phyloP scores from a whole-genome alignment of 1,140 invertebrate genomes.

The Cyphomyrmex costatus region DNA sequence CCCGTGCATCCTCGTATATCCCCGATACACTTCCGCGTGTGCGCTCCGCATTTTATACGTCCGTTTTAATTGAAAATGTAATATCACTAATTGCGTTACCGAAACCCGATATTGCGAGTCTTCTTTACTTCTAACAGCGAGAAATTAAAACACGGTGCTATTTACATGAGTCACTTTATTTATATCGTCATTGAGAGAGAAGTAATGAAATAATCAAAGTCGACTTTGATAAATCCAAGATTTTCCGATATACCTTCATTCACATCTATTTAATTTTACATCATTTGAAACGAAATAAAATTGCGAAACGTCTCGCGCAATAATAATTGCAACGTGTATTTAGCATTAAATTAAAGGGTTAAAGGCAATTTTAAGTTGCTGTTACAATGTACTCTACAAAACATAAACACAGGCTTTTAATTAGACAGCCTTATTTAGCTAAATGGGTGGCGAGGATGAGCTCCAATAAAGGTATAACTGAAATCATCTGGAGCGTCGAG shows the following conservation, averaged over 20 bases:
- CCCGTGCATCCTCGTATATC: conserved; percentile 39
- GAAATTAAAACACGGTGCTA: background rate
- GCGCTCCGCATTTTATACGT: conserved; percentile 40
- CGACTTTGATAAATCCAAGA: background rate
- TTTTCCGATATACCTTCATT: background rate
- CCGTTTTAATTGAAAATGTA: conserved; percentile 53
- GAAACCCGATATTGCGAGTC: background rate
- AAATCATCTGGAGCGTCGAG: conserved; percentile 6
- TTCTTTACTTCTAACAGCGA: background rate
- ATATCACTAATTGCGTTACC: conserved; percentile 31
- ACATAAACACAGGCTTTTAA: conserved; percentile 32
- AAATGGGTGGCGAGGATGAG: background rate
- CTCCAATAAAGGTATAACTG: background rate
- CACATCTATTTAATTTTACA: background rate
- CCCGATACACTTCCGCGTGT: conserved; percentile 28
- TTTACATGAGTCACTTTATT: background rate
- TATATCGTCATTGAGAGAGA: background rate
- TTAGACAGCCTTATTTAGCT: conserved; percentile 33
- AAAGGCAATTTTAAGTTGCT: background rate
- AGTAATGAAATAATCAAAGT: background rate
- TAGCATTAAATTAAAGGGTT: conserved; percentile 14
- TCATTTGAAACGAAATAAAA: background rate
- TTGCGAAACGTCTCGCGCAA: background rate
- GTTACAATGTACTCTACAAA: background rate
- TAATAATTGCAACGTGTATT: background rate